phyloP scores from a whole-genome alignment of 2,888 invertebrate species.

The Saturnia japonica region DNA sequence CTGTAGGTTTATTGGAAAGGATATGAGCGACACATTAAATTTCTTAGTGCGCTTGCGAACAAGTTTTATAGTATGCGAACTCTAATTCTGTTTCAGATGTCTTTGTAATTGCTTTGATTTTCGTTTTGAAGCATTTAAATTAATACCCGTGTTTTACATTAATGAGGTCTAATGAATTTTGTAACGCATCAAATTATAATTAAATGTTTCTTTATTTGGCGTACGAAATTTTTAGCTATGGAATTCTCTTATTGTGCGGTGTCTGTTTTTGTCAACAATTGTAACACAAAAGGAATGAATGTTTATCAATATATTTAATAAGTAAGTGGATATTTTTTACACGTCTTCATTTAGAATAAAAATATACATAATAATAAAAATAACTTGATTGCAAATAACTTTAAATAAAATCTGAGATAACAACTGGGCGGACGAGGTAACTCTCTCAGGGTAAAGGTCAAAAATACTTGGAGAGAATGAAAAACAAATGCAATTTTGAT shows the following conservation, averaged over 20 bases:
- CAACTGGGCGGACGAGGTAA: too few species aligned
- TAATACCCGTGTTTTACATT: conserved; percentile 12
- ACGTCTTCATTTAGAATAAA: neutral
- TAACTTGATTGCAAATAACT: neutral
- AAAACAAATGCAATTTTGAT: too few species aligned
- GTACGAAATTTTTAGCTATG: neutral
- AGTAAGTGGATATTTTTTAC: neutral
- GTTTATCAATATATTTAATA: neutral
- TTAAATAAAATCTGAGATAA: too few species aligned
- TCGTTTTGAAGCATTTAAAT: conserved; percentile 8
- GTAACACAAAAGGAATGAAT: neutral
- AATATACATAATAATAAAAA: conserved; percentile 5
- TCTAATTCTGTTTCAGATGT: conserved; percentile 11
- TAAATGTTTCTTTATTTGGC: conserved; percentile 13
- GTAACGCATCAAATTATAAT: conserved; percentile 28
- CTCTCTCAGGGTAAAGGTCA: too few species aligned
- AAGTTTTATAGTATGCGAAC: conserved; percentile 13
- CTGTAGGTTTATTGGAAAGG: conserved; percentile 13
- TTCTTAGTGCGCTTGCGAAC: conserved; percentile 10
- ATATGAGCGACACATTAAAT: conserved; percentile 10
- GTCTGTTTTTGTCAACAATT: neutral
- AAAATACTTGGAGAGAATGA: too few species aligned
- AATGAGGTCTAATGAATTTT: conserved; percentile 23
- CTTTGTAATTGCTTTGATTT: conserved; percentile 6
- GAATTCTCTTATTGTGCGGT: neutral